These are phyloP conservation scores for Zele albiditarsus DNA, from an alignment of 2,888 invertebrate genomes.

Conservation along the genomic window DNA sequence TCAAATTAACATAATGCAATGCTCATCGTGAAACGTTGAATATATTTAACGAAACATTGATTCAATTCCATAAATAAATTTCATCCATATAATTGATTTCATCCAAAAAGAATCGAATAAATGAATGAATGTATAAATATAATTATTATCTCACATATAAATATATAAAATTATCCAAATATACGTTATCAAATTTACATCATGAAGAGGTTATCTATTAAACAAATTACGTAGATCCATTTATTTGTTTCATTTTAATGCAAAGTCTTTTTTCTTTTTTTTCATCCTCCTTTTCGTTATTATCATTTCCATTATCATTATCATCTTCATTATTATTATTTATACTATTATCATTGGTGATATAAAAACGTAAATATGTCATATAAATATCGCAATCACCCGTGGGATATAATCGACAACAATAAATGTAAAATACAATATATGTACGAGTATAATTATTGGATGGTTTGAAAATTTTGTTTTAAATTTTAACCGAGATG, in stretches of 20 bases:
- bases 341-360: slow-evolving; percentile 25
- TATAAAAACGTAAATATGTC: slow-evolving; percentile 28
- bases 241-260: not conserved
- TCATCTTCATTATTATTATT: not conserved
- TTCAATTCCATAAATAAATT: slow-evolving; percentile 9
- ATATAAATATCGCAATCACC: slow-evolving; percentile 25
- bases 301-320: no score
- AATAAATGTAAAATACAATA: not conserved
- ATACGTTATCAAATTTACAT: not conserved
- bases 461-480: slow-evolving; percentile 15
- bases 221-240: not conserved
- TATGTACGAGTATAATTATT: slow-evolving; percentile 24
- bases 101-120: no score
- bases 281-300: slow-evolving; percentile 6
- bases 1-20: slow-evolving; percentile 26
- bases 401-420: slow-evolving; percentile 27
- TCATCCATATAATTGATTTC: not conserved
- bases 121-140: not conserved
- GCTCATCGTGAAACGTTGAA: not conserved
- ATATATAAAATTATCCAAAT: not conserved
- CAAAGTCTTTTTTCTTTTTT: not conserved
- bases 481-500: slow-evolving; percentile 28
- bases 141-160: not conserved
- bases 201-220: not conserved
- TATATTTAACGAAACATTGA: not conserved